Evolutionary conservation across 2,113 vertebrate genomes (phyloP).

Genomic region (Entomyzon cyanotis): DNA sequence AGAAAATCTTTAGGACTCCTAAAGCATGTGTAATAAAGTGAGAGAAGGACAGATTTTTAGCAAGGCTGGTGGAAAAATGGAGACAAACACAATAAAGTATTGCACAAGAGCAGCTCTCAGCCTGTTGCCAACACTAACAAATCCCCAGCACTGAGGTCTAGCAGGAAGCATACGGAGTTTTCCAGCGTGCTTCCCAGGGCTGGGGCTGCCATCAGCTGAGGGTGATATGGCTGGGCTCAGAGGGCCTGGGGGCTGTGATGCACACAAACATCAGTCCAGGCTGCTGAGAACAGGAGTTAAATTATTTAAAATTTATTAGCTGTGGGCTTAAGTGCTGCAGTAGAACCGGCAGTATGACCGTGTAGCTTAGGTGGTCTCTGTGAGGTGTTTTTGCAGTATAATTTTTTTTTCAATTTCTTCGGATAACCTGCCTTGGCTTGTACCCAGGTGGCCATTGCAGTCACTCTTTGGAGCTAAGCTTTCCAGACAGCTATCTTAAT

Average conservation of each 20-base stretch:
- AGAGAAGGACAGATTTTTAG: background rate
- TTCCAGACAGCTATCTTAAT: background rate
- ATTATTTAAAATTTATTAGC: background rate
- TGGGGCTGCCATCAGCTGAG: background rate
- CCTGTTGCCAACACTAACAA: background rate
- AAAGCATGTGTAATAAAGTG: background rate
- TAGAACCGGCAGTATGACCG: background rate
- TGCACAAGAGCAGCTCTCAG: slow-evolving; percentile 7
- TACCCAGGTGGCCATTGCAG: background rate
- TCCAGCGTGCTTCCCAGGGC: background rate
- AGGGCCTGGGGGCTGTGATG: background rate
- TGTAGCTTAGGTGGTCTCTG: background rate
- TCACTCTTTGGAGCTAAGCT: background rate
- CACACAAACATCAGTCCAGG: background rate
- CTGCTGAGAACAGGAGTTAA: background rate
- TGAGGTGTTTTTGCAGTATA: background rate
- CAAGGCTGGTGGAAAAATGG: slow-evolving; percentile 28
- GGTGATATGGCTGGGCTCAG: background rate
- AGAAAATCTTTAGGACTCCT: background rate
- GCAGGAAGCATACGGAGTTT: background rate
- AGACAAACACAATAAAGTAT: slow-evolving; percentile 18
- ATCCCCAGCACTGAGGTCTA: background rate
- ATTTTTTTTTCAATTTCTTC: background rate
- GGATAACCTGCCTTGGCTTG: background rate
- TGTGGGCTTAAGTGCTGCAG: background rate